These are phyloP conservation scores for Poeciliopsis turrubarensis DNA, from an alignment of 2,113 vertebrate genomes.

Conservation along the genomic window DNA sequence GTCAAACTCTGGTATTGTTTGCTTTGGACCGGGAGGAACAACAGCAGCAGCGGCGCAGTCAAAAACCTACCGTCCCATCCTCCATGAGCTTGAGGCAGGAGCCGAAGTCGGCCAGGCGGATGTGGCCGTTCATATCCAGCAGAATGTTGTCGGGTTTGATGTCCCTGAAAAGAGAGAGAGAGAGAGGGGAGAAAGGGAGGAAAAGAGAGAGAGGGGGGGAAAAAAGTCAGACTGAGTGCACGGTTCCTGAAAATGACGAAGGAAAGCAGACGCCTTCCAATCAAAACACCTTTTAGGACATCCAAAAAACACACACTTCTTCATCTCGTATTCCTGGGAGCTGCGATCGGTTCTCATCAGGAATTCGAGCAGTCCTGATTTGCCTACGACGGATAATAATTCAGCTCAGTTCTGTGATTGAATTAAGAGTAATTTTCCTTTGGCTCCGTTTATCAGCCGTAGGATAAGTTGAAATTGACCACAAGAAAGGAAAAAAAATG, in stretches of 20 bases:
- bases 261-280: slow-evolving; percentile 30
- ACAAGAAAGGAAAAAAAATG: slow-evolving; percentile 39
- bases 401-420: slow-evolving; percentile 32
- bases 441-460: slow-evolving; percentile 32
- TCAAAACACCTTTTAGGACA: slow-evolving; percentile 28
- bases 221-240: slow-evolving; percentile 13
- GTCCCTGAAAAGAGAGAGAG: slow-evolving; percentile 81
- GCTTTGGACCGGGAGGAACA: slow-evolving; percentile 48
- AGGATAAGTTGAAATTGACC: slow-evolving; percentile 32
- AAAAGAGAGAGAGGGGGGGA: neutral
- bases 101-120: slow-evolving; percentile 98
- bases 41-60: slow-evolving; percentile 40
- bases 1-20: slow-evolving; percentile 63
- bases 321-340: slow-evolving; percentile 15
- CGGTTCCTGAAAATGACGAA: slow-evolving; percentile 3
- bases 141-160: slow-evolving; percentile 99
- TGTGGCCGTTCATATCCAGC: slow-evolving; percentile 98
- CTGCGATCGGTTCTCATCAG: slow-evolving; percentile 18
- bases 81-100: slow-evolving; percentile 98
- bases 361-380: slow-evolving; percentile 22
- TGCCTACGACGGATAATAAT: slow-evolving; percentile 13
- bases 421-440: slow-evolving; percentile 48
- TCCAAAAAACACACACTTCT: slow-evolving; percentile 24
- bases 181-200: neutral
- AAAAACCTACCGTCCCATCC: slow-evolving; percentile 91